Evolutionary conservation across 92 coral and sea anemone genomes (phyloP).

Genomic region (Epizoanthus stellaris): DNA sequence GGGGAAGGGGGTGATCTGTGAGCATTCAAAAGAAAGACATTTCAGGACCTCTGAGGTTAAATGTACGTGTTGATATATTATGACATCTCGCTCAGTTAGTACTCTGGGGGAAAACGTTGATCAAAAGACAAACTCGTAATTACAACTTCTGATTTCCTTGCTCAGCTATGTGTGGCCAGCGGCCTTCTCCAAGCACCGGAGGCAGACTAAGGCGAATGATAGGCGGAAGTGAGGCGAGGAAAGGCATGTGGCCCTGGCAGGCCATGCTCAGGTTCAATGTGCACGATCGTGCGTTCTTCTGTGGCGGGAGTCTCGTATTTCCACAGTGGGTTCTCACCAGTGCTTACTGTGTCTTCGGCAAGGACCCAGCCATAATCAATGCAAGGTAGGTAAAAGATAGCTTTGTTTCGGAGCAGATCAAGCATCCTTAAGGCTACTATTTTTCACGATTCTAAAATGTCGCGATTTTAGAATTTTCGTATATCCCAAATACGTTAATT

Average conservation of each 20-base stretch:
- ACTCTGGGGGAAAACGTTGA: neutral
- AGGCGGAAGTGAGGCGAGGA: conserved; percentile 62
- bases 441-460: no score
- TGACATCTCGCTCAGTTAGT: neutral
- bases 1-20: no score
- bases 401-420: no score
- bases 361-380: conserved; percentile 46
- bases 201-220: conserved; percentile 42
- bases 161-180: conserved; percentile 73
- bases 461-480: no score
- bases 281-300: conserved; percentile 55
- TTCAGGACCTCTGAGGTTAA: no score
- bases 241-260: conserved; percentile 82
- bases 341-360: conserved; percentile 77
- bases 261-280: conserved; percentile 61
- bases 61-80: neutral
- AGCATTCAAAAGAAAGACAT: no score
- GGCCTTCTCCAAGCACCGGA: conserved; percentile 47
- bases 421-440: no score
- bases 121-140: neutral
- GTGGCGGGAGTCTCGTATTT: conserved; percentile 71
- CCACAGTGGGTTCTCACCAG: conserved; percentile 81
- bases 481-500: no score
- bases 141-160: neutral
- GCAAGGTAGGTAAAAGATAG: conserved; percentile 57